Evolutionary conservation across 1,140 invertebrate genomes (phyloP).

Genomic region (Contarinia nasturtii): DNA sequence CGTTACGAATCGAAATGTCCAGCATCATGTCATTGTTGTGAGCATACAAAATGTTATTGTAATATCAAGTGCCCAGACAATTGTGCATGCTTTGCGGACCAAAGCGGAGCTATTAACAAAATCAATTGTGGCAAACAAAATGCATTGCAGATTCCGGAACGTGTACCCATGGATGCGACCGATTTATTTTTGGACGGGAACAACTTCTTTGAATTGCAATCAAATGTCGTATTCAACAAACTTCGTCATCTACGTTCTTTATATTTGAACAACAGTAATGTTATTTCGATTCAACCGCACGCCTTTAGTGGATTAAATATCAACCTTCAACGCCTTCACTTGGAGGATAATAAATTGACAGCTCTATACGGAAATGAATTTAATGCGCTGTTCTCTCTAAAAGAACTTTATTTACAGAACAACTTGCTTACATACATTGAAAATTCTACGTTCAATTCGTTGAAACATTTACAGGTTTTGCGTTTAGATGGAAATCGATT

Average conservation of each 20-base stretch:
- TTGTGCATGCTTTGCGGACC: conserved; percentile 72
- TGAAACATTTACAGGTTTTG: conserved; percentile 59
- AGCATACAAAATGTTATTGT: conserved; percentile 71
- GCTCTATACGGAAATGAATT: conserved; percentile 66
- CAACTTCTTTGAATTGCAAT: conserved; percentile 55
- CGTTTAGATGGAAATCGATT: conserved; percentile 68
- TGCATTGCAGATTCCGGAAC: conserved; percentile 43
- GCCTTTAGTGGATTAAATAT: conserved; percentile 65
- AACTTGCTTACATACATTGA: conserved; percentile 59
- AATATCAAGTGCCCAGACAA: conserved; percentile 66
- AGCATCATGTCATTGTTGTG: conserved; percentile 66
- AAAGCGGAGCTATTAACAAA: conserved; percentile 67
- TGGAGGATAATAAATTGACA: conserved; percentile 65
- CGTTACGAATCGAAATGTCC: conserved; percentile 65
- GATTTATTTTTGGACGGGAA: conserved; percentile 80
- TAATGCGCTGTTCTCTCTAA: conserved; percentile 52
- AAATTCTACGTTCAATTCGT: conserved; percentile 56
- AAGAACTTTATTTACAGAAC: conserved; percentile 71
- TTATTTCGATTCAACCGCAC: conserved; percentile 63
- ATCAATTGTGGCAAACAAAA: conserved; percentile 57
- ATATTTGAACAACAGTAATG: conserved; percentile 62
- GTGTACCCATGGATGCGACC: conserved; percentile 73
- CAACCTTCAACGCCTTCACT: conserved; percentile 50
- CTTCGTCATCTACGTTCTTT: conserved; percentile 64
- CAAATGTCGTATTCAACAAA: conserved; percentile 60